A percentile compares a stretch with the other conserved stretches of the same genome.
Evolutionary conservation across 53 echinoderm and acorn worm genomes (phyloP).

Genomic region (Pentamera pediparva): DNA sequence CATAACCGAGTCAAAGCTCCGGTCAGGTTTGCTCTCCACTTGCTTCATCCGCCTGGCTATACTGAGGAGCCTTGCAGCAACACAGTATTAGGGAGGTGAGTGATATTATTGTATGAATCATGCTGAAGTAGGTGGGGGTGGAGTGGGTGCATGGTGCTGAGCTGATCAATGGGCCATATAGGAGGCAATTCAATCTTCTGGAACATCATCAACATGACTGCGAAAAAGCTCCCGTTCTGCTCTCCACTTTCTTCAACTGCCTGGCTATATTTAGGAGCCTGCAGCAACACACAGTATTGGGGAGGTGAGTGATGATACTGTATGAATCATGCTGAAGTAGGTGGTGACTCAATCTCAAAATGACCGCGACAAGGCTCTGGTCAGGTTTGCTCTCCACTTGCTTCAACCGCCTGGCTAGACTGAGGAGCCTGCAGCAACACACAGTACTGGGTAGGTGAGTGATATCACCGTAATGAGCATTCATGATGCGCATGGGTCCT

Average conservation of each 20-base stretch:
- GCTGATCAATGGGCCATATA: slow-evolving; percentile 39
- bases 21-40: slow-evolving; percentile 45
- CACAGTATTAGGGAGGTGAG: slow-evolving; percentile 64
- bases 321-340: no score
- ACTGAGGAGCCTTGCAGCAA: slow-evolving; percentile 51
- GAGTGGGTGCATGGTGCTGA: no score
- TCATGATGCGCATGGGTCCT: slow-evolving; percentile 37
- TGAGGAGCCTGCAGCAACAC: slow-evolving; percentile 51
- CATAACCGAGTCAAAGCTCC: slow-evolving; percentile 47
- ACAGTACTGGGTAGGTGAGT: no score
- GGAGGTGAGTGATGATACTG: slow-evolving; percentile 45
- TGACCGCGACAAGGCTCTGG: slow-evolving; percentile 51
- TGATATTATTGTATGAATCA: no score
- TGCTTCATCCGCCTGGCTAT: slow-evolving; percentile 48
- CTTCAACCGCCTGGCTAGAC: slow-evolving; percentile 48
- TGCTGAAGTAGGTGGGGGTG: no score
- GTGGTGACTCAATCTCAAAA: no score
- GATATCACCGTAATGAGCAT: no score
- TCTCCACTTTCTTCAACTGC: slow-evolving; percentile 48
- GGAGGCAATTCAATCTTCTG: slow-evolving; percentile 39
- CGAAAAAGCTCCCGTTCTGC: slow-evolving; percentile 37
- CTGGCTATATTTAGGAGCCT: slow-evolving; percentile 52
- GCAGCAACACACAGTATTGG: slow-evolving; percentile 50
- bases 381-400: slow-evolving; percentile 44
- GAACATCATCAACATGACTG: slow-evolving; percentile 54